Evolutionary conservation across 1,140 invertebrate genomes (phyloP), one percentile per base, ranked within the genome.

Genomic region (Hesperophylax magnus): DNA sequence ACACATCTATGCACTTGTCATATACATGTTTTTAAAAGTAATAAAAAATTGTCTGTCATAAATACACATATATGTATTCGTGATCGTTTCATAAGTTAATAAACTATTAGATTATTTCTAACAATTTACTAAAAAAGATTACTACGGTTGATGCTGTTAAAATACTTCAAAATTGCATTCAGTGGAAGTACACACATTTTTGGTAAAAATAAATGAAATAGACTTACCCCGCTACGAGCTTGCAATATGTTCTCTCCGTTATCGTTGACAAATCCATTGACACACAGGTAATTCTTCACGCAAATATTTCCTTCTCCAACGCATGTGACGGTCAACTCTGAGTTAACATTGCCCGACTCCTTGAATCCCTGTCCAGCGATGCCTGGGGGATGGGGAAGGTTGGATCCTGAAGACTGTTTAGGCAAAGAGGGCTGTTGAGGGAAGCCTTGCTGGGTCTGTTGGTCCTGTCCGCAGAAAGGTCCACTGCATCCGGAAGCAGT

Each of bases 301-400:
- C 92, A 93, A 58, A 91, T 89, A 84, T 90, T 91, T 61, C 91
- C 91, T 34, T 88, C 85, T 11, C 90, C 91, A 77, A 86, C 86
- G 81, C 92, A 93, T 11, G 88, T 88, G 80, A 89, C 87, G 75
- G 88, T 87, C 72, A 90, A 61, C 2, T 87, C 88, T 1, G 87
- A 87, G n/a, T 82, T 86, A 15, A 58, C n/a, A 56, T 39, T 71
- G 39, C 81, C 82, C 47, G 85, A 82, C 22, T 75, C 85, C 15
- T 83, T 84, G 17, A 88, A 86, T 47, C 86, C 87, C 2, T 85
- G 86, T 72, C 86, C 84, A 20, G 81, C 79, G 2, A 74, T n/a
- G n/a, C 78, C 78, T 3, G 78, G 78, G 6, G 81, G 79, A 77
- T 81, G 79, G 18, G 82, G 82, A 53, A 83, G 61, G 54, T 53